These are phyloP conservation scores for Aleadryas rufinucha DNA, from an alignment of 2,113 vertebrate species.

Conservation along the genomic window DNA sequence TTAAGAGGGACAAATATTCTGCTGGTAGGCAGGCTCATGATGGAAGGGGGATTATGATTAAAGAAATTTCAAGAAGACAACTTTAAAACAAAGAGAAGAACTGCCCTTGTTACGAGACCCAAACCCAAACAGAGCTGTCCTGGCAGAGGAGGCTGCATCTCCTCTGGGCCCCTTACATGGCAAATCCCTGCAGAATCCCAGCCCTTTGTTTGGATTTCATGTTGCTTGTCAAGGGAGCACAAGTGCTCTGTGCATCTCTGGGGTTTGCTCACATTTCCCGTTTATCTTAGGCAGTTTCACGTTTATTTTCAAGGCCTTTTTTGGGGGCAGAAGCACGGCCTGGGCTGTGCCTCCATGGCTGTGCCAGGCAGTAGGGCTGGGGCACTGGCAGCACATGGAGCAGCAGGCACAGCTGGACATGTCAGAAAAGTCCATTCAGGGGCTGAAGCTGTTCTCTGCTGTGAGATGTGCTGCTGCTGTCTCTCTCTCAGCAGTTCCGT, in stretches of 20 bases:
- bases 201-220: background rate
- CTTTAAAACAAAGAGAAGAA: background rate
- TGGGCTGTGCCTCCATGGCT: background rate
- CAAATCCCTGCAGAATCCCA: background rate
- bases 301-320: background rate
- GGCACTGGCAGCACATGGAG: background rate
- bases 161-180: background rate
- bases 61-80: background rate
- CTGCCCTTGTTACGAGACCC: background rate
- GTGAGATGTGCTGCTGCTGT: accelerated
- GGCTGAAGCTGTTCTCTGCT: background rate
- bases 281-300: background rate
- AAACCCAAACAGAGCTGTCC: background rate
- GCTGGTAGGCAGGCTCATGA: background rate
- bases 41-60: background rate
- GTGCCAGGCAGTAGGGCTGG: background rate
- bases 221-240: background rate
- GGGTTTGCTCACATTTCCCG: background rate
- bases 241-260: background rate
- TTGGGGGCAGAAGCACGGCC: background rate
- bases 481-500: accelerated
- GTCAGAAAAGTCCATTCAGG: background rate
- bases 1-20: background rate
- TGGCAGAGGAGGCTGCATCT: background rate
- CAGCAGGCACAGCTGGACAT: background rate